A percentile compares a stretch with the other conserved stretches of the same genome.
Evolutionary conservation across 2,888 invertebrate genomes (phyloP).

Genomic region (Polylopha cassiicola): DNA sequence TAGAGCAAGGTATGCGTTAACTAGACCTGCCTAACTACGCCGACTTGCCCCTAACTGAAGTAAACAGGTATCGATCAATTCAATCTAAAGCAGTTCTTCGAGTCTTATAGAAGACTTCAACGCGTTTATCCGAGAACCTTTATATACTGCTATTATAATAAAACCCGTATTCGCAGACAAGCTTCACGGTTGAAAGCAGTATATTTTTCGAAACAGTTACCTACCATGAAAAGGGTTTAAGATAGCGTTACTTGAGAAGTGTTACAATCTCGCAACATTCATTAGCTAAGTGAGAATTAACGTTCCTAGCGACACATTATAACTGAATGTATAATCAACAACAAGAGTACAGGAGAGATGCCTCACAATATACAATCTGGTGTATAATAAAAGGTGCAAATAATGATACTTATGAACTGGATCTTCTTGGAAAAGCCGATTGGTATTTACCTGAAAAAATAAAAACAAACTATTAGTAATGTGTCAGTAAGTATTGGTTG

Average conservation of each 20-base stretch:
- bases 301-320: conserved; percentile 2
- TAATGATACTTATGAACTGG: conserved; percentile 7
- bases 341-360: too few relatives aligned
- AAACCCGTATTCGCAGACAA: conserved; percentile 12
- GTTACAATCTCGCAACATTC: conserved; percentile 3
- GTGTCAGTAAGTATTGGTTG: neutral
- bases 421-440: neutral
- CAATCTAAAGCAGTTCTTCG: too few relatives aligned
- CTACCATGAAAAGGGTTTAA: neutral
- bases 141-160: conserved; percentile 8
- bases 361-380: too few relatives aligned
- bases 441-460: conserved; percentile 17
- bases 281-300: conserved; percentile 10
- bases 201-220: conserved; percentile 6
- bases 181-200: conserved; percentile 17
- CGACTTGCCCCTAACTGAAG: neutral
- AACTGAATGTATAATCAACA: too few relatives aligned
- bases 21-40: conserved; percentile 7
- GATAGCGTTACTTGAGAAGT: neutral
- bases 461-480: conserved; percentile 7
- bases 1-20: conserved; percentile 32
- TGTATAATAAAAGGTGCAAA: too few relatives aligned
- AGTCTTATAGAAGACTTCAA: neutral
- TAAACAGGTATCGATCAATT: too few relatives aligned
- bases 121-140: conserved; percentile 2